Evolutionary conservation across 2,797 vertebrate genomes (phyloP).

Genomic region (Bovichtus diacanthus): DNA sequence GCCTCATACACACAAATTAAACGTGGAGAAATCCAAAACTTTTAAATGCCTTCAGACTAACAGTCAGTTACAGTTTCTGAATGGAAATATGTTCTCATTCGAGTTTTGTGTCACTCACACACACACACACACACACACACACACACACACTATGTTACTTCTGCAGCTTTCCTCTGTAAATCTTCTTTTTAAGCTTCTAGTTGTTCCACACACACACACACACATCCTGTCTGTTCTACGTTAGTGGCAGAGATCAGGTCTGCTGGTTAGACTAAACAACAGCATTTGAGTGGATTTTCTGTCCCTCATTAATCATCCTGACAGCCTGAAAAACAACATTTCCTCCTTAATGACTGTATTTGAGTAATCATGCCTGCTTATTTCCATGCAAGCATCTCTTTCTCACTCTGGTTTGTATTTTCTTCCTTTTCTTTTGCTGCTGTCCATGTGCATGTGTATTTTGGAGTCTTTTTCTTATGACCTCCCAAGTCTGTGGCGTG

Average conservation of each 20-base stretch:
- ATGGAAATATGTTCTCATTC: neutral
- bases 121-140: too few relatives aligned
- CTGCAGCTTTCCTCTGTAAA: conserved; percentile 1
- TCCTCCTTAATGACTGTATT: conserved; percentile 98
- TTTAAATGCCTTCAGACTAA: too few relatives aligned
- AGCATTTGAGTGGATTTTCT: conserved; percentile 92
- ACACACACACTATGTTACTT: neutral
- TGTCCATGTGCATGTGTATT: conserved; percentile 56
- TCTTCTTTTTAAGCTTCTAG: conserved; percentile 6
- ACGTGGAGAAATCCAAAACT: neutral
- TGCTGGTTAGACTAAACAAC: conserved; percentile 98
- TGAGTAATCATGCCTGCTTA: conserved; percentile 91
- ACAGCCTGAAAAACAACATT: conserved; percentile 98
- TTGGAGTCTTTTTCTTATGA: conserved; percentile 61
- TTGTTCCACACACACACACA: conserved; percentile 43
- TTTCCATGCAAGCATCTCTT: conserved; percentile 77
- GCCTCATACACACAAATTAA: neutral
- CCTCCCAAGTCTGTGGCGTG: conserved; percentile 75
- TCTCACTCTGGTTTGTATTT: conserved; percentile 43
- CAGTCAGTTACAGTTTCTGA: neutral
- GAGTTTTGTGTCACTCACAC: neutral
- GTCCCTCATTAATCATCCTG: conserved; percentile 97
- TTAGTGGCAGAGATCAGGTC: conserved; percentile 91
- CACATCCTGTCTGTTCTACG: conserved; percentile 86
- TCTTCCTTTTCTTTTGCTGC: conserved; percentile 26